These are phyloP conservation scores for Drosophila fuyamai DNA, from an alignment of 1,140 invertebrate genomes.

Conservation along the genomic window DNA sequence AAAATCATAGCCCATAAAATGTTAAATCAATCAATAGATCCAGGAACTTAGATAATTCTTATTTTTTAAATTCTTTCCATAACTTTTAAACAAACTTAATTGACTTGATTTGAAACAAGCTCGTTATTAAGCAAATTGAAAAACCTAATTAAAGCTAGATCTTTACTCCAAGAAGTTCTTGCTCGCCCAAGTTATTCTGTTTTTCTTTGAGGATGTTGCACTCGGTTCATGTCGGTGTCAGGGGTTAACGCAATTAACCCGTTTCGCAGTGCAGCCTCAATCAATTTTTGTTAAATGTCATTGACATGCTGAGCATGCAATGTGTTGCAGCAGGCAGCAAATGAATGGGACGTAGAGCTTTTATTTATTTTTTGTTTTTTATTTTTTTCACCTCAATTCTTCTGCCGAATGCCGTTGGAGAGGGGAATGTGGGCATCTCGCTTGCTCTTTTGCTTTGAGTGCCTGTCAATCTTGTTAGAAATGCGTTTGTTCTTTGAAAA, in stretches of 20 bases:
- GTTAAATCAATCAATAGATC: no score
- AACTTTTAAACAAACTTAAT: background rate
- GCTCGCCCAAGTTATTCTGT: background rate
- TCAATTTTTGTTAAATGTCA: slow-evolving; percentile 59
- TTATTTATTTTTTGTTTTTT: slow-evolving; percentile 10
- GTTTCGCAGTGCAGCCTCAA: slow-evolving; percentile 35
- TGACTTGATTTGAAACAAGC: background rate
- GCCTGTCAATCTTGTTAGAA: slow-evolving; percentile 59
- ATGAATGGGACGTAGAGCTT: slow-evolving; percentile 27
- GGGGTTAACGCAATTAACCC: slow-evolving; percentile 73
- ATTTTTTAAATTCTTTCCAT: no score
- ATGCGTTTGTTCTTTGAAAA: slow-evolving; percentile 52
- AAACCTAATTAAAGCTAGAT: background rate
- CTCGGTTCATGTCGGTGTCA: slow-evolving; percentile 36
- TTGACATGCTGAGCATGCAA: slow-evolving; percentile 51
- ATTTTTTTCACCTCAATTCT: slow-evolving; percentile 19
- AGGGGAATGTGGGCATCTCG: background rate
- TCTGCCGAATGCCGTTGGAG: slow-evolving; percentile 32
- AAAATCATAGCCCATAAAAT: no score
- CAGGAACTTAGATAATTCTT: no score
- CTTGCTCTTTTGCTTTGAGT: slow-evolving; percentile 14
- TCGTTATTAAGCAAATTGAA: slow-evolving; percentile 7
- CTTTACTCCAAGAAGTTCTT: background rate
- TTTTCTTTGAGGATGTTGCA: background rate
- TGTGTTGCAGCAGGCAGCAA: slow-evolving; percentile 31